These are phyloP conservation scores for Oreochromis grahami DNA, from an alignment of 2,797 vertebrate genomes.

Conservation along the genomic window DNA sequence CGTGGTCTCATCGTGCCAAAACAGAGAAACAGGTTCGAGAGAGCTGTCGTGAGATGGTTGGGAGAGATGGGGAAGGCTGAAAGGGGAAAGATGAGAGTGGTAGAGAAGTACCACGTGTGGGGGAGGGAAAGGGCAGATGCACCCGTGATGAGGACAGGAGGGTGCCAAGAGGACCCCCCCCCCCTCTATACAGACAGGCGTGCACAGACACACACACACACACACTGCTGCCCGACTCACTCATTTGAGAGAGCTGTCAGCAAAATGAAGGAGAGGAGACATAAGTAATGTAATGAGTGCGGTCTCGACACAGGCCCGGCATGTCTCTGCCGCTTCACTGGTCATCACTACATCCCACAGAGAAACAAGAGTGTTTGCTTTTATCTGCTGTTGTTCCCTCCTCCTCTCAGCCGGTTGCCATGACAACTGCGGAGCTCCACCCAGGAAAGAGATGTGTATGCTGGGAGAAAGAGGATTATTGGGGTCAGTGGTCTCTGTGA, in stretches of 20 bases:
- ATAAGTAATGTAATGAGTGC: slow-evolving; percentile 59
- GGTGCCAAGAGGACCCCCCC: slow-evolving; percentile 2
- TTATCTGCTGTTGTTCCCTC: slow-evolving; percentile 23
- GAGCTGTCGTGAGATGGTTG: neutral
- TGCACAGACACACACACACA: neutral
- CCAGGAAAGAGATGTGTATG: slow-evolving; percentile 59
- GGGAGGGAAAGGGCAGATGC: slow-evolving; percentile 32
- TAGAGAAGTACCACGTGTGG: slow-evolving; percentile 8
- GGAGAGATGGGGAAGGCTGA: neutral
- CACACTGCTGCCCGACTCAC: neutral
- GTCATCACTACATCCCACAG: slow-evolving; percentile 58
- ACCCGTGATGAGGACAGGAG: slow-evolving; percentile 20
- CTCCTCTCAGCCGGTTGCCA: slow-evolving; percentile 31
- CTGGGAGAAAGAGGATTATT: slow-evolving; percentile 69
- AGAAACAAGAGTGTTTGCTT: slow-evolving; percentile 61
- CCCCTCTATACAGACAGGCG: neutral
- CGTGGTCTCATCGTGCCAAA: neutral
- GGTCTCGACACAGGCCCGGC: slow-evolving; percentile 28
- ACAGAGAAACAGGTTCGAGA: neutral
- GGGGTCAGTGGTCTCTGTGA: slow-evolving; percentile 63
- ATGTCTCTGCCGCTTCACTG: slow-evolving; percentile 61
- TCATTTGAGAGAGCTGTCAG: slow-evolving; percentile 44
- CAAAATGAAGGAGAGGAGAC: slow-evolving; percentile 51
- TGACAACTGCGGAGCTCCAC: slow-evolving; percentile 68
- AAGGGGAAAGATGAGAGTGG: slow-evolving; percentile 3